Conservation (phyloP, 2,113 vertebrate genomes). For the Patagioenas fasciata region DNA sequence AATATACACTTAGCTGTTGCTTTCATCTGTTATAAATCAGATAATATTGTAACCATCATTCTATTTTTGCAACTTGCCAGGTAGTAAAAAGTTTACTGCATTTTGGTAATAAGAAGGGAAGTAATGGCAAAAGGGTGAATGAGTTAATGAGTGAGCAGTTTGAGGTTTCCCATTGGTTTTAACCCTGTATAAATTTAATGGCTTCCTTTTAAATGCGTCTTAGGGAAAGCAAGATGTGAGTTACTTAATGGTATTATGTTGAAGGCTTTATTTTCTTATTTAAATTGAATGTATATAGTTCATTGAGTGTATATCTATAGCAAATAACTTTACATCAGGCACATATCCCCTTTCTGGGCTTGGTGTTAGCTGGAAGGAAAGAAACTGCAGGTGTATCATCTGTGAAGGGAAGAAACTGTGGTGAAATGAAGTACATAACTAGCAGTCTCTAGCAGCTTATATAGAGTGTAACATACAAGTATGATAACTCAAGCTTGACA, state of each 20-base stretch:
- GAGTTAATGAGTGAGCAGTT: constrained; percentile 9
- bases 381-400: not conserved
- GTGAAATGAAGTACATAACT: not conserved
- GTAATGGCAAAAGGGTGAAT: not conserved
- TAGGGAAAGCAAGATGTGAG: constrained; percentile 6
- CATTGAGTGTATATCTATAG: not conserved
- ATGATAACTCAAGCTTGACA: not conserved
- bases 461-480: not conserved
- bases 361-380: not conserved
- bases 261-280: not conserved
- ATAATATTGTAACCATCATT: not conserved
- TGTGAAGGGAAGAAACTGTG: not conserved
- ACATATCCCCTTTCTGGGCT: not conserved
- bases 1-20: not conserved
- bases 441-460: not conserved
- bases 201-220: not conserved
- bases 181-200: constrained; percentile 25
- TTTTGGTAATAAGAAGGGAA: not conserved
- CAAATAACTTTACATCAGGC: not conserved
- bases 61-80: not conserved
- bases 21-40: not conserved
- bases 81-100: not conserved
- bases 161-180: constrained; percentile 24
- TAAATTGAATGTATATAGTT: not conserved
- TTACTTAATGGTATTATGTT: not conserved